phyloP scores from a whole-genome alignment of 2,113 vertebrate species.

The Lepisosteus oculatus region DNA sequence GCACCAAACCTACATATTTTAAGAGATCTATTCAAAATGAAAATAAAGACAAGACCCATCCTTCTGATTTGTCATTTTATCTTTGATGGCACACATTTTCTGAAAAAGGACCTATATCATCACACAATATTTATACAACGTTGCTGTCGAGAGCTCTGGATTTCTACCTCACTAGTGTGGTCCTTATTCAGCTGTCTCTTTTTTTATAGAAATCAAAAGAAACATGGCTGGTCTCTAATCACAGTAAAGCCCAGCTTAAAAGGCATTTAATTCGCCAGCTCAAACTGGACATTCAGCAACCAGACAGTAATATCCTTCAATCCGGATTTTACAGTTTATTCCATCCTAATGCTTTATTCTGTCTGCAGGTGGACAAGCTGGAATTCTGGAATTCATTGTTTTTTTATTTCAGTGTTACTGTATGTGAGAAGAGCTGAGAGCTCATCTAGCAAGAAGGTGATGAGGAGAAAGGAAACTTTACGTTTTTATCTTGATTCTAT shows the following conservation, averaged over 20 bases:
- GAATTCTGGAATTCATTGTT: not conserved
- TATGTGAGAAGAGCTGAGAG: not conserved
- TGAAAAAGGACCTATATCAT: too few relatives aligned
- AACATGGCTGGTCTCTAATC: not conserved
- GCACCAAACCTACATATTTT: too few relatives aligned
- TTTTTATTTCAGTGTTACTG: not conserved
- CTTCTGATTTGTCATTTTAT: too few relatives aligned
- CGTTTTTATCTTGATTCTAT: too few relatives aligned
- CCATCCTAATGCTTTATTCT: conserved; percentile 6
- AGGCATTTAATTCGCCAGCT: conserved; percentile 19
- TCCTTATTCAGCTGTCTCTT: not conserved
- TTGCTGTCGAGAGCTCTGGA: too few relatives aligned
- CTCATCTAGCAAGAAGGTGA: not conserved
- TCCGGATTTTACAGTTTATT: conserved; percentile 29
- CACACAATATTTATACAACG: too few relatives aligned
- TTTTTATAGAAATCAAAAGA: not conserved
- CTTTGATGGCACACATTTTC: too few relatives aligned
- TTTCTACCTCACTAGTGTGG: too few relatives aligned
- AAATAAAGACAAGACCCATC: too few relatives aligned
- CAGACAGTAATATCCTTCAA: conserved; percentile 34
- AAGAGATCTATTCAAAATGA: too few relatives aligned
- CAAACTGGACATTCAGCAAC: conserved; percentile 11
- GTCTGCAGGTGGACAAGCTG: conserved; percentile 19
- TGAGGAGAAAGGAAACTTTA: not conserved
- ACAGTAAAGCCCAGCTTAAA: conserved; percentile 11